A percentile compares a stretch with the other conserved stretches of the same genome.
Evolutionary conservation across 2,797 vertebrate species (phyloP).

Genomic region (Chelmon rostratus): DNA sequence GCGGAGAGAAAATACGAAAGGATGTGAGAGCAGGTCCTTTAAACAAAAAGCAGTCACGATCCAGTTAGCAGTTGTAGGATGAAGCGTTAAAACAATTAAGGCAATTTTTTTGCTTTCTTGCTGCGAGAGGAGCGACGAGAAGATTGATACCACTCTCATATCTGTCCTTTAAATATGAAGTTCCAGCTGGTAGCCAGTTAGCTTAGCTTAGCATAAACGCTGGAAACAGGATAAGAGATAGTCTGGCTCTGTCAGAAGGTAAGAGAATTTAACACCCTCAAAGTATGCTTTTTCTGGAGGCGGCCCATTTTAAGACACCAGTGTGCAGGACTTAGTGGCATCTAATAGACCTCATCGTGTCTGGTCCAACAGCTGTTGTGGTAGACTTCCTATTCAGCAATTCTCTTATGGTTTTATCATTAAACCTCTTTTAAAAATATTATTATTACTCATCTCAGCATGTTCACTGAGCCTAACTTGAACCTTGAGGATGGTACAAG

Average conservation of each 20-base stretch:
- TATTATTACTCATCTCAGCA: not conserved
- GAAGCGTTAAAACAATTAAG: not conserved
- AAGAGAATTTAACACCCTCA: not conserved
- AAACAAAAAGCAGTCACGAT: conserved; percentile 1
- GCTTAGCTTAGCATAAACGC: not conserved
- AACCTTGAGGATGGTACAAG: not conserved
- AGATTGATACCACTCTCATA: too few relatives aligned
- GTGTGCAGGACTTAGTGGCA: too few relatives aligned
- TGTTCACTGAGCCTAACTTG: not conserved
- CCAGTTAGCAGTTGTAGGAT: not conserved
- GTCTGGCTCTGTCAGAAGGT: not conserved
- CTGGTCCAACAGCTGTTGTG: not conserved
- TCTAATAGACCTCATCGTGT: not conserved
- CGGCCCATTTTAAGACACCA: too few relatives aligned
- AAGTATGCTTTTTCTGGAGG: not conserved
- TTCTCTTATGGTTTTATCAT: not conserved
- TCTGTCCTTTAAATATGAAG: not conserved
- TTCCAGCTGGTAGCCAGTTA: not conserved
- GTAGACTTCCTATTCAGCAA: not conserved
- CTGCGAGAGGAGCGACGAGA: not conserved
- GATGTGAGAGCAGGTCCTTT: conserved; percentile 20
- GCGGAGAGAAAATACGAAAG: conserved; percentile 34
- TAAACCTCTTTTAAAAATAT: not conserved
- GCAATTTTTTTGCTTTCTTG: not conserved
- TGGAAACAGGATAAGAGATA: not conserved